Percentiles rank a stretch among this genome's conserved stretches.
phyloP scores from a whole-genome alignment of 2,113 vertebrate genomes.

The Oryzias melastigma region DNA sequence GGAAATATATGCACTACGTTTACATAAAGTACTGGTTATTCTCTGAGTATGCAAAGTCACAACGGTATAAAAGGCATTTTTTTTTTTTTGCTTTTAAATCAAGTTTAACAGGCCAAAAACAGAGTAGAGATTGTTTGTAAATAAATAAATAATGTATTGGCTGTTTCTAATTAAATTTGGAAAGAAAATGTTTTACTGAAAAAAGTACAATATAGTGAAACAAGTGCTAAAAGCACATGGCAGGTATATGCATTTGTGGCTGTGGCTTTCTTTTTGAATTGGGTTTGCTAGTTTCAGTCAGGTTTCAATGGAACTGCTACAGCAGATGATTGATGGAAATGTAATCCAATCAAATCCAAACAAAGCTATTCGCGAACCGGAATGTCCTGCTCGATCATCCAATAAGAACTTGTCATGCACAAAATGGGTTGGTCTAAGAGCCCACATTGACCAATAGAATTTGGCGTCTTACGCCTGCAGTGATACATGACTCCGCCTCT shows the following conservation, averaged over 20 bases:
- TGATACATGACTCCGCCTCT: slow-evolving; percentile 68
- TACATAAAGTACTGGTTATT: too few species aligned
- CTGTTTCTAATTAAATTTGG: too few species aligned
- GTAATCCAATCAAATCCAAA: slow-evolving; percentile 49
- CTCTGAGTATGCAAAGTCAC: too few species aligned
- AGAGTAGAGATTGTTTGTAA: too few species aligned
- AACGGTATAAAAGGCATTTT: too few species aligned
- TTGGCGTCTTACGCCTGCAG: slow-evolving; percentile 69
- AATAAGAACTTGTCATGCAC: slow-evolving; percentile 41
- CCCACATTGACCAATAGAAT: slow-evolving; percentile 53
- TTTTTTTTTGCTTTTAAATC: too few species aligned
- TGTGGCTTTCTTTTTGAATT: slow-evolving; percentile 36
- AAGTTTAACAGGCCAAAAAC: too few species aligned
- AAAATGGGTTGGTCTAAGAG: slow-evolving; percentile 20
- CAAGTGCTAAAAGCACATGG: background rate
- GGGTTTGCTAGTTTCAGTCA: slow-evolving; percentile 11
- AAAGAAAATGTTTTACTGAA: too few species aligned
- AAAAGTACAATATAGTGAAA: too few species aligned
- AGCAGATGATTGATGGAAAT: slow-evolving; percentile 39
- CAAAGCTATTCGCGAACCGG: slow-evolving; percentile 40
- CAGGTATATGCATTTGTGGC: slow-evolving; percentile 11
- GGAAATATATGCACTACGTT: too few species aligned
- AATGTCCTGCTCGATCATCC: slow-evolving; percentile 36
- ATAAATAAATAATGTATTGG: too few species aligned
- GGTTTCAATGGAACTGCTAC: background rate